phyloP scores from a whole-genome alignment of 2,888 invertebrate genomes.

The Pseudeuparius sepicola region DNA sequence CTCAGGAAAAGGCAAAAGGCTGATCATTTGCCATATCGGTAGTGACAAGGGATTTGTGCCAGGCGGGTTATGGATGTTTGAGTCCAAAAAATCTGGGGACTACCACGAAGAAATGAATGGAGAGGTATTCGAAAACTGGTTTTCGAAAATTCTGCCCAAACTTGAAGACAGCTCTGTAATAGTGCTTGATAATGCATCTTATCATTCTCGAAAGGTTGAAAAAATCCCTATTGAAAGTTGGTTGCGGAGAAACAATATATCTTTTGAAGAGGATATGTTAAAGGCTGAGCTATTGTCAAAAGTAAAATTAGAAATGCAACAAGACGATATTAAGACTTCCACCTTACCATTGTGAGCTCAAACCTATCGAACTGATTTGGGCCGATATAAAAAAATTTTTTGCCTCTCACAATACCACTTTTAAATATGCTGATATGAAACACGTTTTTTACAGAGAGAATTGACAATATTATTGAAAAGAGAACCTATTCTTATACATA shows the following conservation, averaged over 20 bases:
- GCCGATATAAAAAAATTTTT: too few relatives aligned
- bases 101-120: slow-evolving; percentile 18
- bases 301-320: too few relatives aligned
- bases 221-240: slow-evolving; percentile 22
- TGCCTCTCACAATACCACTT: too few relatives aligned
- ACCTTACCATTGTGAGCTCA: too few relatives aligned
- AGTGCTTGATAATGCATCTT: slow-evolving; percentile 21
- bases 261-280: slow-evolving; percentile 21
- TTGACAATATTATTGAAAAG: too few relatives aligned
- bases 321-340: too few relatives aligned
- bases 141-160: slow-evolving; percentile 16
- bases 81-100: slow-evolving; percentile 17
- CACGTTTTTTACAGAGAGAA: too few relatives aligned
- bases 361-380: too few relatives aligned
- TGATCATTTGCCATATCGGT: slow-evolving; percentile 19
- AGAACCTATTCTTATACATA: too few relatives aligned
- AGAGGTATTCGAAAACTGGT: slow-evolving; percentile 18
- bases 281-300: slow-evolving; percentile 22
- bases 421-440: too few relatives aligned
- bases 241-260: slow-evolving; percentile 23
- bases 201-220: slow-evolving; percentile 18
- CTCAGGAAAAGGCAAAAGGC: slow-evolving; percentile 14
- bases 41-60: slow-evolving; percentile 19
- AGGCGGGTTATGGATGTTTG: slow-evolving; percentile 15
- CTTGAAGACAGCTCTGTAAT: slow-evolving; percentile 18